Evolutionary conservation across 2,888 invertebrate genomes (phyloP).

Genomic region (Dione vanillae): DNA sequence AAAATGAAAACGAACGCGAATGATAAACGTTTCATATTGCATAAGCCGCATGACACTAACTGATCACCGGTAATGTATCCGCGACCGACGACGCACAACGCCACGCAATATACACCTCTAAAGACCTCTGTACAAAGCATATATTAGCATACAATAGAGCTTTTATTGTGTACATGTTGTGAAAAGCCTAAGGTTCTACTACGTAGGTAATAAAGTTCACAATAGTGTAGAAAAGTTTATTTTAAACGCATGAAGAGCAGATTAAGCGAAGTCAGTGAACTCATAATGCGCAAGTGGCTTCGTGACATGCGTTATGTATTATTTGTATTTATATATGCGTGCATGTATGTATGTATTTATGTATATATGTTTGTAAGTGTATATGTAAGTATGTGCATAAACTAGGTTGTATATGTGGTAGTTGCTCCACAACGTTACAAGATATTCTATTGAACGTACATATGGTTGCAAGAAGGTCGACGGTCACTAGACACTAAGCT

Average conservation of each 20-base stretch:
- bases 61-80: conserved; percentile 26
- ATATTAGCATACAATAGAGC: conserved; percentile 4
- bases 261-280: conserved; percentile 35
- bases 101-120: conserved; percentile 2
- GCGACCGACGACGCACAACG: neutral
- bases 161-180: conserved; percentile 2
- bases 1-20: conserved; percentile 2
- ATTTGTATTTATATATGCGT: neutral
- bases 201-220: neutral
- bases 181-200: neutral
- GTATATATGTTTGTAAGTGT: neutral
- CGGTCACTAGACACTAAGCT: neutral
- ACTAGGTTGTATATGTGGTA: conserved; percentile 3
- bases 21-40: conserved; percentile 16
- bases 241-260: conserved; percentile 32
- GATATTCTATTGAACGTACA: neutral
- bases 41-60: conserved; percentile 25
- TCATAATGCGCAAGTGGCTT: conserved; percentile 36
- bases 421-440: neutral
- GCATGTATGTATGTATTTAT: neutral
- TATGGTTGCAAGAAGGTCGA: neutral
- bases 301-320: conserved; percentile 30
- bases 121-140: neutral
- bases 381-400: neutral
- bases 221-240: conserved; percentile 11